A percentile compares a stretch with the other conserved stretches of the same genome.
Evolutionary conservation across 2,113 vertebrate genomes (phyloP).

Genomic region (Saguinus imperator): DNA sequence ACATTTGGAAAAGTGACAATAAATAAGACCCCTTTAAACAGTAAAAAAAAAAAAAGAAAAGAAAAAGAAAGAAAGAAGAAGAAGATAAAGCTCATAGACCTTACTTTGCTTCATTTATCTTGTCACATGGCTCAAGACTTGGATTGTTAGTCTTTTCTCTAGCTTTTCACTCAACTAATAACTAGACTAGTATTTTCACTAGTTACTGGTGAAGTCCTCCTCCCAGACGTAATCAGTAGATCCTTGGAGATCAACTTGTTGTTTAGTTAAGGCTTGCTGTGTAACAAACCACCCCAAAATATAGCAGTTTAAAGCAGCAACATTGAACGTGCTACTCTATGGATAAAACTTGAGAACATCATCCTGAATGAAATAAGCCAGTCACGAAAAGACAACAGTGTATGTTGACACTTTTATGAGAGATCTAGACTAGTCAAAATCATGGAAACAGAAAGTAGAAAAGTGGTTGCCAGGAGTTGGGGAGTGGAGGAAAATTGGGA

Average conservation of each 20-base stretch:
- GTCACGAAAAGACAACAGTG: not conserved
- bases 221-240: not conserved
- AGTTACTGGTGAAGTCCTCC: not conserved
- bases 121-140: not conserved
- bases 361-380: not conserved
- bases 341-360: not conserved
- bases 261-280: not conserved
- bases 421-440: not conserved
- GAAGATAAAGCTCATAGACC: too few relatives aligned
- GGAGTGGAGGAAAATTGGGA: not conserved
- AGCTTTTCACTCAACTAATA: not conserved
- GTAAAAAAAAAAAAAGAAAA: not conserved
- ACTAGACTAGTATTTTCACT: not conserved
- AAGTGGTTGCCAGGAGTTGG: not conserved
- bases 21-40: constrained; percentile 85
- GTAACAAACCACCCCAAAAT: not conserved
- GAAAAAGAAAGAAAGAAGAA: too few relatives aligned
- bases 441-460: not conserved
- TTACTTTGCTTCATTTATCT: not conserved
- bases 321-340: not conserved
- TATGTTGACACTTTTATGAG: not conserved
- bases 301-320: not conserved
- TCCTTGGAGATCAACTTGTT: not conserved
- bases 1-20: constrained; percentile 89
- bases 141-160: not conserved